Evolutionary conservation across 2,797 vertebrate species (phyloP).

Genomic region (Muscicapa striata): DNA sequence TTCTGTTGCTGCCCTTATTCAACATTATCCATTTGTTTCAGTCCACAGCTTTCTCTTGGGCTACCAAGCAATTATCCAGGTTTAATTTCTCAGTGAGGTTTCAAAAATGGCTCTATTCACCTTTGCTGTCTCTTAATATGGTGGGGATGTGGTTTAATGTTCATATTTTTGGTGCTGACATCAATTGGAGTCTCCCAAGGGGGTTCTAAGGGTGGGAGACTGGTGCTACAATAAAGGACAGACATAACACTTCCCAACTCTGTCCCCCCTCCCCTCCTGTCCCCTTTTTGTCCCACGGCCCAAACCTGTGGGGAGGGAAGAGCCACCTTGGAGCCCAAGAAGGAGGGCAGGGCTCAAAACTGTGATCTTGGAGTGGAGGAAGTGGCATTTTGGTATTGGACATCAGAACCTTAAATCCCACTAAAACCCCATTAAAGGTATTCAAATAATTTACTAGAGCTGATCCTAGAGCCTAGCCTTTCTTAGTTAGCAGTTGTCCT

Average conservation of each 20-base stretch:
- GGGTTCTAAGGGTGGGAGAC: neutral
- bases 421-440: neutral
- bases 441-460: neutral
- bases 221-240: neutral
- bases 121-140: neutral
- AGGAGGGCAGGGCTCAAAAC: neutral
- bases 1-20: neutral
- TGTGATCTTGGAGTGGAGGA: neutral
- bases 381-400: neutral
- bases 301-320: neutral
- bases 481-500: neutral
- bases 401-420: neutral
- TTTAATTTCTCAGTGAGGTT: neutral
- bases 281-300: neutral
- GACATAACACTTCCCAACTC: neutral
- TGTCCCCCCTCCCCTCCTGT: neutral
- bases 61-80: neutral
- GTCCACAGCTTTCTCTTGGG: neutral
- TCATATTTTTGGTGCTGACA: neutral
- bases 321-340: rapidly evolving
- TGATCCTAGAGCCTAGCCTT: neutral
- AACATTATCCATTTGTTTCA: neutral
- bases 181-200: neutral
- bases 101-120: neutral
- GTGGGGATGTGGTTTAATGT: neutral